A percentile compares a stretch with the other conserved stretches of the same genome.
These are phyloP conservation scores for Hipparchia semele DNA, from an alignment of 2,888 invertebrate genomes.

Conservation along the genomic window DNA sequence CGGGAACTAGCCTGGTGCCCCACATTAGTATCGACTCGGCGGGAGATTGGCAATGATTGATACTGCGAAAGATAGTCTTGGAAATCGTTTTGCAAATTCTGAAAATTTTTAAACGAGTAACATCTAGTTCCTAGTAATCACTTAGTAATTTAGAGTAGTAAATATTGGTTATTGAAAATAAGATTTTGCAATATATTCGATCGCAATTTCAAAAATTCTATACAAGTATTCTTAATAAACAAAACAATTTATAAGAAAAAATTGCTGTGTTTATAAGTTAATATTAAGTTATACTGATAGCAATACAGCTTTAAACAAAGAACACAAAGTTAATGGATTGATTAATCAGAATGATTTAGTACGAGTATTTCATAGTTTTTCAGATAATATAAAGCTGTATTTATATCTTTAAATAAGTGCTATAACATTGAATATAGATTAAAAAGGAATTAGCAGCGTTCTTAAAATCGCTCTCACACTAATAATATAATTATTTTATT, in stretches of 20 bases:
- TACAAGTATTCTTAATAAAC: constrained; percentile 20
- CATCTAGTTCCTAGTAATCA: not conserved
- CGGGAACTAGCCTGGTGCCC: constrained; percentile 29
- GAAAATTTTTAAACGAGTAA: not conserved
- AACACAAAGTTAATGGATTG: not conserved
- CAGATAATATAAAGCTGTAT: constrained; percentile 19
- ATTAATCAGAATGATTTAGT: not conserved
- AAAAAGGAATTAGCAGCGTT: constrained; percentile 39
- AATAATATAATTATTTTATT: not conserved
- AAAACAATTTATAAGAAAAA: constrained; percentile 19
- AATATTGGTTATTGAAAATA: not conserved
- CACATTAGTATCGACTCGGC: constrained; percentile 29
- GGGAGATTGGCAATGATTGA: constrained; percentile 23
- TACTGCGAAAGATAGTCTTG: constrained; percentile 19
- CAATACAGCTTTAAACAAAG: constrained; percentile 27
- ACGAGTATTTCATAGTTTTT: not conserved
- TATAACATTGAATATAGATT: constrained; percentile 34
- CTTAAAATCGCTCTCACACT: constrained; percentile 34
- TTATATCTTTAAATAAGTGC: constrained; percentile 28
- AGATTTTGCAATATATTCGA: not conserved
- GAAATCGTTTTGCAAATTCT: not conserved
- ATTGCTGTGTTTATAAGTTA: constrained; percentile 30
- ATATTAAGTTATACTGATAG: constrained; percentile 25
- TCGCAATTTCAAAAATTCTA: constrained; percentile 22
- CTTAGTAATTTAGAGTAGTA: not conserved